phyloP scores from a whole-genome alignment of 1,140 invertebrate genomes.

The Bradynema listronoti region DNA sequence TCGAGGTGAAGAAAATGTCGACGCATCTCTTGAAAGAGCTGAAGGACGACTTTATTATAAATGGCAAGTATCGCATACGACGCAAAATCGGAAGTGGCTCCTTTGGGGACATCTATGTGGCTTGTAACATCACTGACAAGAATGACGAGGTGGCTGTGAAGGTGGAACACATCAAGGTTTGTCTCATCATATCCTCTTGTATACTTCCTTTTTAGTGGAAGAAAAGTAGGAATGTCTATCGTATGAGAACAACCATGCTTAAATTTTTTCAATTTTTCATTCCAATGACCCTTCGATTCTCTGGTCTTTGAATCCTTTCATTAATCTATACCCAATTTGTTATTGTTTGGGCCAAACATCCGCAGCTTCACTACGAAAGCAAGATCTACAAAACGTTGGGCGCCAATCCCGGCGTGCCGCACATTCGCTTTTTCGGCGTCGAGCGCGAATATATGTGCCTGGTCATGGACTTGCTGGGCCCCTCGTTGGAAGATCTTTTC shows the following conservation, averaged over 20 bases:
- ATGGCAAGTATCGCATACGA: constrained; percentile 81
- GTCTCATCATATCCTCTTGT: neutral
- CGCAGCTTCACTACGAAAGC: constrained; percentile 84
- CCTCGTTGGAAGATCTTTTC: constrained; percentile 94
- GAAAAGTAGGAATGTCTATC: neutral
- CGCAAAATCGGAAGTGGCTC: constrained; percentile 92
- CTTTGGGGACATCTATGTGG: constrained; percentile 93
- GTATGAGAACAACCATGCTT: neutral
- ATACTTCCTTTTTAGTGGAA: neutral
- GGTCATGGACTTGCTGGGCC: constrained; percentile 94
- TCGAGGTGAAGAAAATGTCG: too few species aligned
- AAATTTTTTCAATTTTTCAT: neutral
- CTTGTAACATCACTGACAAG: constrained; percentile 53
- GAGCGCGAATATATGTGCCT: constrained; percentile 83
- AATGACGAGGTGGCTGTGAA: constrained; percentile 91
- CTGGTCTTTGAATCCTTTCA: neutral
- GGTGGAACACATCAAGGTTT: constrained; percentile 71
- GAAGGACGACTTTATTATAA: constrained; percentile 69
- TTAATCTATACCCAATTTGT: neutral
- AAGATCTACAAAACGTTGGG: constrained; percentile 72
- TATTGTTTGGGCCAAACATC: constrained; percentile 68
- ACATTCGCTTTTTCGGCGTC: constrained; percentile 61
- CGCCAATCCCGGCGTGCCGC: constrained; percentile 84
- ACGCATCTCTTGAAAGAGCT: neutral
- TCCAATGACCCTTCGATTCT: neutral